phyloP scores from a whole-genome alignment of 2,113 vertebrate genomes.

The Acinonyx jubatus region DNA sequence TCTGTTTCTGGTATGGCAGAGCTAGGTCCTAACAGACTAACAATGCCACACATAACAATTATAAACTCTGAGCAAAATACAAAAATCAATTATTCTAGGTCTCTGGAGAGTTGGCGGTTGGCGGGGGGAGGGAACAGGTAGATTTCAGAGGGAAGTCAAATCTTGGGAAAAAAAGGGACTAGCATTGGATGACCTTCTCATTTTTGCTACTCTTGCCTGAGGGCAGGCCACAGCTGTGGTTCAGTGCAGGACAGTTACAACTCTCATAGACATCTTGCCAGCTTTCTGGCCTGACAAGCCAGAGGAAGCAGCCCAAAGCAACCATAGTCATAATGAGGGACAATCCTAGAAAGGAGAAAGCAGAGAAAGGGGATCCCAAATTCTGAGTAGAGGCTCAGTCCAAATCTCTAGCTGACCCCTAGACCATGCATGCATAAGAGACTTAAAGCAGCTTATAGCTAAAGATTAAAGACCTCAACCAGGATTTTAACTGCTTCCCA shows the following conservation, averaged over 20 bases:
- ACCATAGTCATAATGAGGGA: not conserved
- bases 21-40: not conserved
- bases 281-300: not conserved
- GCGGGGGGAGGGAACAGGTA: not conserved
- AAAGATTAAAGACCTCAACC: not conserved
- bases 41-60: not conserved
- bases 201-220: not conserved
- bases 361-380: not conserved
- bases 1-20: not conserved
- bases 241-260: not conserved
- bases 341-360: not conserved
- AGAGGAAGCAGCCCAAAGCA: not conserved
- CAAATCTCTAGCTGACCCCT: not conserved
- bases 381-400: not conserved
- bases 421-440: accelerated
- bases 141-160: not conserved
- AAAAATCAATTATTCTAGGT: not conserved
- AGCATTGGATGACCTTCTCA: not conserved
- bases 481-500: not conserved
- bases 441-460: not conserved
- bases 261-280: not conserved
- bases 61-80: not conserved
- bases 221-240: not conserved
- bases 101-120: not conserved
- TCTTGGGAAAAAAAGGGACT: not conserved